Conservation (phyloP, 2,113 vertebrate genomes). For the Pyrgilauda ruficollis region DNA sequence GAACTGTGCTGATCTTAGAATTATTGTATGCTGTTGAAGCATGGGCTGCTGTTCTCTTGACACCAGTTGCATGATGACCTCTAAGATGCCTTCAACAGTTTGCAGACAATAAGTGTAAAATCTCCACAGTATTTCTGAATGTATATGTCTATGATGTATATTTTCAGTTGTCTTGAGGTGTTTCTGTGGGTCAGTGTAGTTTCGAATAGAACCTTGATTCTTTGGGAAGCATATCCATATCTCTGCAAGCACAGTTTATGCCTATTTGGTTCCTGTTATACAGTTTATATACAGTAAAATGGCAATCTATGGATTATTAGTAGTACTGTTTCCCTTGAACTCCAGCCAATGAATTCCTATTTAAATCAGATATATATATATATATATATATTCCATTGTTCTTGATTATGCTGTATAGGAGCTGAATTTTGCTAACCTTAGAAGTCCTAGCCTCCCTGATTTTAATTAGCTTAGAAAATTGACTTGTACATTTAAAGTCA, state of each 20-base stretch:
- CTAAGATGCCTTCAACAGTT: neutral
- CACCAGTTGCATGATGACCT: neutral
- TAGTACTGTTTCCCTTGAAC: neutral
- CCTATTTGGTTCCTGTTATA: neutral
- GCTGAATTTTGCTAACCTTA: neutral
- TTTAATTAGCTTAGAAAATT: constrained; percentile 19
- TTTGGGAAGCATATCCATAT: neutral
- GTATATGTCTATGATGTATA: neutral
- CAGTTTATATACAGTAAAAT: neutral
- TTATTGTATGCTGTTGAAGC: neutral
- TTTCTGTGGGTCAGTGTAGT: neutral
- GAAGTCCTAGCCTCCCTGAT: neutral
- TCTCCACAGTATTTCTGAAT: neutral
- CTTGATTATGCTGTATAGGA: neutral
- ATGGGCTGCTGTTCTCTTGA: neutral
- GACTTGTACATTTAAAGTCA: neutral
- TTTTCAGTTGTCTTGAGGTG: neutral
- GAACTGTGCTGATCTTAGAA: neutral
- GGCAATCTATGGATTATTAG: neutral
- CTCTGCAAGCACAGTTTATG: neutral
- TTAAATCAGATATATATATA: neutral
- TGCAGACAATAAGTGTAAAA: neutral
- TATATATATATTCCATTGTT: neutral
- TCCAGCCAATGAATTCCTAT: neutral
- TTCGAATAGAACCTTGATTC: neutral